Evolutionary conservation across 2,888 invertebrate species (phyloP).

Genomic region (Hipparchia semele): DNA sequence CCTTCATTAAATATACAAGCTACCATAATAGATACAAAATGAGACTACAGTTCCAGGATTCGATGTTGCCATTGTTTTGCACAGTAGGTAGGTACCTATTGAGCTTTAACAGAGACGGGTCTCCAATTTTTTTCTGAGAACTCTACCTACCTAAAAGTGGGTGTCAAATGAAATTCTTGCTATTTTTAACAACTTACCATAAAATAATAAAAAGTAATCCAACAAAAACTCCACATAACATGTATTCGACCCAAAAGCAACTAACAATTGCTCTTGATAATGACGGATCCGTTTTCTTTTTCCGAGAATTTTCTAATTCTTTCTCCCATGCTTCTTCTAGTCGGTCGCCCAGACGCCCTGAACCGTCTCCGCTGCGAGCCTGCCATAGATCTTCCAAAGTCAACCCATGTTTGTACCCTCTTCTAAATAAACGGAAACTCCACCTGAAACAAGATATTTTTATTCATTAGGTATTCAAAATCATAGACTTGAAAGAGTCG

Average conservation of each 20-base stretch:
- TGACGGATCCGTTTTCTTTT: constrained; percentile 81
- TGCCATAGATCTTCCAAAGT: constrained; percentile 86
- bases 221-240: constrained; percentile 82
- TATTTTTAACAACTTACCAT: constrained; percentile 68
- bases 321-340: constrained; percentile 86
- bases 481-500: neutral
- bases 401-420: constrained; percentile 85
- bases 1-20: too few species aligned
- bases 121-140: too few species aligned
- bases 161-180: neutral
- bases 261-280: constrained; percentile 83
- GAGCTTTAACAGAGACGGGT: too few species aligned
- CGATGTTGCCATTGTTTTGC: too few species aligned
- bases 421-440: constrained; percentile 85
- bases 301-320: constrained; percentile 78
- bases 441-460: constrained; percentile 77
- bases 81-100: too few species aligned
- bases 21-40: too few species aligned
- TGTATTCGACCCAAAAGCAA: constrained; percentile 84
- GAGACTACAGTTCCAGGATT: too few species aligned
- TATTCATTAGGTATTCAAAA: neutral
- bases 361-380: constrained; percentile 83
- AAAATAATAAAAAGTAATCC: constrained; percentile 82
- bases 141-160: neutral
- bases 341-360: constrained; percentile 85